Conservation (phyloP, 1,140 invertebrate genomes). For the Lanistes nyassanus region DNA sequence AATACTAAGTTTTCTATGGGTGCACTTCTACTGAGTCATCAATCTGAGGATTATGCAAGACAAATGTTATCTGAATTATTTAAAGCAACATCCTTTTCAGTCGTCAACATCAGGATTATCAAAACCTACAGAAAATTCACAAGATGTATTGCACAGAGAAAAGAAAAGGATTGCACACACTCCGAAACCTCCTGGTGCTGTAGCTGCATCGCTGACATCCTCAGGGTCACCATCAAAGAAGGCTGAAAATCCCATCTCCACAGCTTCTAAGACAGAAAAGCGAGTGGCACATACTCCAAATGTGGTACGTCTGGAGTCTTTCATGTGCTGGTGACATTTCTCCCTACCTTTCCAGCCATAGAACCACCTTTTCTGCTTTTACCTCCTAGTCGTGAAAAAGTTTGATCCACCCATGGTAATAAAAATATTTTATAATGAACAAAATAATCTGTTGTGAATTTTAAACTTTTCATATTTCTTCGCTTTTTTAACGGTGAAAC, state of each 20-base stretch:
- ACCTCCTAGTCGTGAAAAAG: no score
- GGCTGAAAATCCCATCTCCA: constrained; percentile 29
- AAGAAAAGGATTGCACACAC: constrained; percentile 38
- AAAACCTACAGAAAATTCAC: background rate
- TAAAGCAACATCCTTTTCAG: background rate
- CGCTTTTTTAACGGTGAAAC: no score
- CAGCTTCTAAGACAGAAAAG: constrained; percentile 51
- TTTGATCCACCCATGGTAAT: no score
- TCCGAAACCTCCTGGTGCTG: constrained; percentile 10
- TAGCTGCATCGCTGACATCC: background rate
- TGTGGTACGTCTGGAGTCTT: constrained; percentile 39
- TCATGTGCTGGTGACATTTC: no score
- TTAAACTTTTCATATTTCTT: no score
- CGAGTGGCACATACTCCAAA: constrained; percentile 55
- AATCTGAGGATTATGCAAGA: no score
- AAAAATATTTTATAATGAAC: no score
- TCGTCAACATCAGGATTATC: constrained; percentile 17
- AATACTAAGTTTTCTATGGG: no score
- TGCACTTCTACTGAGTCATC: no score
- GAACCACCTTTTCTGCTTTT: no score
- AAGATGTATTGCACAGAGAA: background rate
- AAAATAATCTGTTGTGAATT: background rate
- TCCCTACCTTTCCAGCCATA: no score
- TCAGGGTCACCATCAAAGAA: constrained; percentile 5
- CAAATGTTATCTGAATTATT: no score